phyloP scores from a whole-genome alignment of 2,113 vertebrate genomes.

The Puffinus mauretanicus region DNA sequence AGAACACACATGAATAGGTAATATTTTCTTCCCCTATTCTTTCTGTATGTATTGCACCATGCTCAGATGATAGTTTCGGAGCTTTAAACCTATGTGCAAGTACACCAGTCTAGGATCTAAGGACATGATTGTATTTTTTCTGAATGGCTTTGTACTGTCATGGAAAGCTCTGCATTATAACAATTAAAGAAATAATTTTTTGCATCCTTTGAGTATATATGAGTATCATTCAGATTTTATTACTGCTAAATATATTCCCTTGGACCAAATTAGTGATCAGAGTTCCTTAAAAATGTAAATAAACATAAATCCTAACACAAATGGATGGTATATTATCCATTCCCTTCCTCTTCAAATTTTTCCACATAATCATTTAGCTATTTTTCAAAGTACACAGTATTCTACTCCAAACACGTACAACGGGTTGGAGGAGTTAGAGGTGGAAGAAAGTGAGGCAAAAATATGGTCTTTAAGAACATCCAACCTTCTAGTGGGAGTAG shows the following conservation, averaged over 20 bases:
- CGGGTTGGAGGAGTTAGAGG: fast-evolving
- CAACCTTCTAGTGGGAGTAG: not conserved
- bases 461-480: not conserved
- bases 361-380: not conserved
- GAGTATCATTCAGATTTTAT: not conserved
- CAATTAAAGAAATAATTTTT: not conserved
- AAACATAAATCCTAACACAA: not conserved
- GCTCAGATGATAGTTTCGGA: not conserved
- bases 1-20: not conserved
- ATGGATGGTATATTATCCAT: not conserved
- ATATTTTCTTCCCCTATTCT: not conserved
- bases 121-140: not conserved
- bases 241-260: not conserved
- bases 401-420: not conserved
- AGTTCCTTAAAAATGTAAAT: not conserved
- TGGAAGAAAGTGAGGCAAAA: not conserved
- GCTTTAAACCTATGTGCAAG: not conserved
- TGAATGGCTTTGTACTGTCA: not conserved
- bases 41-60: not conserved
- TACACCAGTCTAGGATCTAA: not conserved
- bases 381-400: not conserved
- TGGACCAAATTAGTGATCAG: not conserved
- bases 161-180: not conserved
- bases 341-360: not conserved
- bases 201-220: not conserved